phyloP scores from a whole-genome alignment of 2,797 vertebrate species.

The Gastrophryne carolinensis region DNA sequence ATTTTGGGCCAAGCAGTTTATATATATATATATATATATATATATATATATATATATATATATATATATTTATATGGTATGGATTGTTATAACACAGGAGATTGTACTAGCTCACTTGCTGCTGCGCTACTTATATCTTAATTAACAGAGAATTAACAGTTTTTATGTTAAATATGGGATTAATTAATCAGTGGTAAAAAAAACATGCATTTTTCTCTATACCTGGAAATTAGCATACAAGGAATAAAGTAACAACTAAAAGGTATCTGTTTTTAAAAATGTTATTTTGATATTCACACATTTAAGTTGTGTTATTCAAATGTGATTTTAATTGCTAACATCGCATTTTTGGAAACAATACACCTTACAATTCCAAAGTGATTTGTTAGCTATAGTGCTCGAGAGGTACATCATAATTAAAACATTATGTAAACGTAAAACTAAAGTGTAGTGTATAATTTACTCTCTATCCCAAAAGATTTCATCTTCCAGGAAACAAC shows the following conservation, averaged over 20 bases:
- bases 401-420: slow-evolving; percentile 40
- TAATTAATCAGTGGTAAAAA: no score
- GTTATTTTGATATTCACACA: background rate
- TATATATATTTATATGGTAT: no score
- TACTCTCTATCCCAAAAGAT: slow-evolving; percentile 43
- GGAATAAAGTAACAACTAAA: background rate
- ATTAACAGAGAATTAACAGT: no score
- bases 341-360: background rate
- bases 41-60: no score
- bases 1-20: no score
- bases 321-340: background rate
- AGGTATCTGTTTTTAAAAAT: background rate
- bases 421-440: slow-evolving; percentile 45
- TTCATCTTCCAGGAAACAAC: slow-evolving; percentile 47
- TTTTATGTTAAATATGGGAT: no score
- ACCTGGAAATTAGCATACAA: background rate
- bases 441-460: slow-evolving; percentile 35
- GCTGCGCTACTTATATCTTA: no score
- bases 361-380: slow-evolving; percentile 1
- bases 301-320: background rate
- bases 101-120: no score
- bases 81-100: no score
- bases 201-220: no score
- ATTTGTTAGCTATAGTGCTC: background rate
- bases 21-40: no score